A percentile compares a stretch with the other conserved stretches of the same genome.
Evolutionary conservation across 2,797 vertebrate genomes (phyloP).

Genomic region (Ctenopoma multispine): DNA sequence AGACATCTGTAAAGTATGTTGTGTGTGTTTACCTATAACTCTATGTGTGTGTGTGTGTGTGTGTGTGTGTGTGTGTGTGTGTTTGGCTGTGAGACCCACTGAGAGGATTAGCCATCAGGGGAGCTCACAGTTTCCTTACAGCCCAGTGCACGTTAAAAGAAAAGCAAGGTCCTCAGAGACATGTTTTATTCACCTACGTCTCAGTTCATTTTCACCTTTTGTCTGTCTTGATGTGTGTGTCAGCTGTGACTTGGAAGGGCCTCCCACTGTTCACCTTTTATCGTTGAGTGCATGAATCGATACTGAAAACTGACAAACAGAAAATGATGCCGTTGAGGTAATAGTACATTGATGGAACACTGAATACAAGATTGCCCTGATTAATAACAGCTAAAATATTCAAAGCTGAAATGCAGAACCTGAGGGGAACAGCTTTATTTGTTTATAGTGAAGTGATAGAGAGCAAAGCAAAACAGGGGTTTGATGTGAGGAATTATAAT

Average conservation of each 20-base stretch:
- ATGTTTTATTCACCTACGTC: conserved; percentile 71
- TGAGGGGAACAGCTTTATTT: conserved; percentile 17
- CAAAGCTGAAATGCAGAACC: conserved; percentile 3
- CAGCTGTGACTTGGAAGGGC: conserved; percentile 45
- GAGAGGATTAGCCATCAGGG: conserved; percentile 68
- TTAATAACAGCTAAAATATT: conserved; percentile 21
- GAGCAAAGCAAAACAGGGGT: not conserved
- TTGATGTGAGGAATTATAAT: conserved; percentile 40
- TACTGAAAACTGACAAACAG: conserved; percentile 34
- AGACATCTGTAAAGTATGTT: not conserved
- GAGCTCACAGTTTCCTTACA: conserved; percentile 36
- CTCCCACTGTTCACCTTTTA: conserved; percentile 58
- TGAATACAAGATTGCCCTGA: conserved; percentile 20
- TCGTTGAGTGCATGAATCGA: conserved; percentile 56
- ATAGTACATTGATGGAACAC: not conserved
- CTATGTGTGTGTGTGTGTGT: not conserved
- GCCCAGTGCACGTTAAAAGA: conserved; percentile 49
- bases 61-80: conserved; percentile 19
- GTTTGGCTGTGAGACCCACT: conserved; percentile 50
- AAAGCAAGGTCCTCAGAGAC: conserved; percentile 64
- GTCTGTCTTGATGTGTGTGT: conserved; percentile 58
- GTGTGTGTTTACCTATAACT: not conserved
- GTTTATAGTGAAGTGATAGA: conserved; percentile 12
- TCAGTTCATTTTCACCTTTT: conserved; percentile 76
- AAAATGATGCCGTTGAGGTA: conserved; percentile 23